A percentile compares a stretch with the other conserved stretches of the same genome.
These are phyloP conservation scores for Peucedramus taeniatus DNA, from an alignment of 2,113 vertebrate genomes.

Conservation along the genomic window DNA sequence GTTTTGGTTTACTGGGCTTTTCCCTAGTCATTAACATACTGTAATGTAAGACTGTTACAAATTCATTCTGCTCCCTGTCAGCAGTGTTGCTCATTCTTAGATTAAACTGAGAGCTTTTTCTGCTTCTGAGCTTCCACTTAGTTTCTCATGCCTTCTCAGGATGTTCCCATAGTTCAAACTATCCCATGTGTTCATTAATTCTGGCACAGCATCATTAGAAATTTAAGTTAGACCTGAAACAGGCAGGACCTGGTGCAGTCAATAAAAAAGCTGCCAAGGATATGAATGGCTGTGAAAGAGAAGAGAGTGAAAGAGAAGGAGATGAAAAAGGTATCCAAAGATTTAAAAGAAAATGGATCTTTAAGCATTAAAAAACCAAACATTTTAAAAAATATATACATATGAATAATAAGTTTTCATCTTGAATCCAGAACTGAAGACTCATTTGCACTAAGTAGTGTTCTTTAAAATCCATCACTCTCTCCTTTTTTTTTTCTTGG, in stretches of 20 bases:
- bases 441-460: background rate
- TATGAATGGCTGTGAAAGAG: background rate
- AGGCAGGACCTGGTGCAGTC: background rate
- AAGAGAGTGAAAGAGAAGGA: background rate
- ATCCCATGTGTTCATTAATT: background rate
- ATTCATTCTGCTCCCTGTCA: background rate
- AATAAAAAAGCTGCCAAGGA: background rate
- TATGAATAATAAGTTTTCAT: background rate
- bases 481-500: background rate
- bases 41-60: background rate
- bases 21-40: background rate
- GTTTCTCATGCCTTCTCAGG: background rate
- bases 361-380: background rate
- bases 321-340: background rate
- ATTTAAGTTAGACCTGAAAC: background rate
- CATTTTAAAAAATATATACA: rapidly evolving
- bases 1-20: background rate
- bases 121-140: background rate
- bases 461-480: background rate
- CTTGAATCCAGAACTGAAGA: background rate
- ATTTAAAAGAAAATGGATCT: background rate
- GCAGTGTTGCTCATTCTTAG: background rate
- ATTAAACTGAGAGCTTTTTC: background rate
- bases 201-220: background rate
- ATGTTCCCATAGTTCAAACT: background rate